A percentile compares a stretch with the other conserved stretches of the same genome.
Conservation (phyloP, 2,888 invertebrate genomes). For the Cheilosia vulpina region DNA sequence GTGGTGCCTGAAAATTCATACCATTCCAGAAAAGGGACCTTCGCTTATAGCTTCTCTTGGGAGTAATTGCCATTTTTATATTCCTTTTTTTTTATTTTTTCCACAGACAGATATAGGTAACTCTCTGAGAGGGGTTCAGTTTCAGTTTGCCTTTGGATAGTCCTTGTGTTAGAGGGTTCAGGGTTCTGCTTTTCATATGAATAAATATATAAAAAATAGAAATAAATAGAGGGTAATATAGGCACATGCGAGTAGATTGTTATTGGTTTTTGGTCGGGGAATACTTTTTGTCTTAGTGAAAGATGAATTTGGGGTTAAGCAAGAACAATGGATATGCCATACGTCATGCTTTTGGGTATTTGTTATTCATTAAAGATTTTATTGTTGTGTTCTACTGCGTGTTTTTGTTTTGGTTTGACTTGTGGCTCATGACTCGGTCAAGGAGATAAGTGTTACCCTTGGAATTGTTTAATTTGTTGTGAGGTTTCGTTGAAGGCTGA, state of each 20-base stretch:
- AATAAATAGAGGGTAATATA: slow-evolving; percentile 11
- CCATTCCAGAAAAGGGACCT: background rate
- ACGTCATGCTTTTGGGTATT: slow-evolving; percentile 31
- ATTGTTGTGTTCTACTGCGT: slow-evolving; percentile 17
- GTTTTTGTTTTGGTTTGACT: slow-evolving; percentile 10
- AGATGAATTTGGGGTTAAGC: background rate
- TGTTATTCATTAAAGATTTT: slow-evolving; percentile 60
- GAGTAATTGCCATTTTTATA: slow-evolving; percentile 61
- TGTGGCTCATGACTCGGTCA: slow-evolving; percentile 39
- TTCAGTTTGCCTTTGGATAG: slow-evolving; percentile 7
- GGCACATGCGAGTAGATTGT: background rate
- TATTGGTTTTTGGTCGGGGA: background rate
- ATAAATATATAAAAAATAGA: slow-evolving; percentile 34
- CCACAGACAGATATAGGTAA: background rate
- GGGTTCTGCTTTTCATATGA: slow-evolving; percentile 37
- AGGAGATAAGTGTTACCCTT: slow-evolving; percentile 15
- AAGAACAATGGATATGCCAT: background rate
- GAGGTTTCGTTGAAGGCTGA: background rate
- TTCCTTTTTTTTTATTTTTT: slow-evolving; percentile 47
- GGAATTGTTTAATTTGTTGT: slow-evolving; percentile 27
- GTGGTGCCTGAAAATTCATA: slow-evolving; percentile 7
- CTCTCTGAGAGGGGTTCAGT: background rate
- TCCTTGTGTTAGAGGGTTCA: slow-evolving; percentile 44
- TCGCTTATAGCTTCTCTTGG: slow-evolving; percentile 11
- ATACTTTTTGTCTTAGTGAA: slow-evolving; percentile 16